Percentiles rank a stretch among this genome's conserved stretches.
Evolutionary conservation across 2,888 invertebrate species (phyloP).

Genomic region (Gastrophysa polygoni): DNA sequence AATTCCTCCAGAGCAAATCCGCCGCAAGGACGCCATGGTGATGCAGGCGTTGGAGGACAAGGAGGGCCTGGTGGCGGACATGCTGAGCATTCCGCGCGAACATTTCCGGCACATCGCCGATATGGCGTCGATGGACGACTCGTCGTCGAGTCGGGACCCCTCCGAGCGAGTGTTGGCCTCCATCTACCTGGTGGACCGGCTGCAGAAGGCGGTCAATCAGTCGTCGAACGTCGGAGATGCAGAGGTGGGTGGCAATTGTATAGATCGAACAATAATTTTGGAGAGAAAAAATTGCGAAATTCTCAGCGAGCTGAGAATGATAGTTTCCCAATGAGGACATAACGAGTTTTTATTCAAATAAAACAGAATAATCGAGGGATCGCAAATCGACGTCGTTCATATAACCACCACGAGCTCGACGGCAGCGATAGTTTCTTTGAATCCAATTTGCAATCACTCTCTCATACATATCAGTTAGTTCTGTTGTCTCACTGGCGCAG

Average conservation of each 20-base stretch:
- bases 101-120: slow-evolving; percentile 73
- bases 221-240: slow-evolving; percentile 64
- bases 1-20: slow-evolving; percentile 67
- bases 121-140: slow-evolving; percentile 58
- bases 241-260: slow-evolving; percentile 51
- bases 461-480: too few relatives aligned
- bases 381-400: too few relatives aligned
- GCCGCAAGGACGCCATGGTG: slow-evolving; percentile 74
- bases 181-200: slow-evolving; percentile 65
- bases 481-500: too few relatives aligned
- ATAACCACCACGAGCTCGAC: too few relatives aligned
- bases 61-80: slow-evolving; percentile 75
- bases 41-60: slow-evolving; percentile 74
- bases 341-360: too few relatives aligned
- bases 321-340: too few relatives aligned
- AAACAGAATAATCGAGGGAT: too few relatives aligned
- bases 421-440: too few relatives aligned
- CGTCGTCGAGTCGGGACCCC: slow-evolving; percentile 61
- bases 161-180: slow-evolving; percentile 73
- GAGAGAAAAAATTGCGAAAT: too few relatives aligned
- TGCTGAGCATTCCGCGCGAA: slow-evolving; percentile 75
- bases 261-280: too few relatives aligned
- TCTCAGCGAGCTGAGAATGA: too few relatives aligned
- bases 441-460: too few relatives aligned
- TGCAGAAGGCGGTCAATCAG: slow-evolving; percentile 64